Base-by-base conservation (phyloP, 1,140 invertebrate genomes). In the Pogonus chalceus region DNA sequence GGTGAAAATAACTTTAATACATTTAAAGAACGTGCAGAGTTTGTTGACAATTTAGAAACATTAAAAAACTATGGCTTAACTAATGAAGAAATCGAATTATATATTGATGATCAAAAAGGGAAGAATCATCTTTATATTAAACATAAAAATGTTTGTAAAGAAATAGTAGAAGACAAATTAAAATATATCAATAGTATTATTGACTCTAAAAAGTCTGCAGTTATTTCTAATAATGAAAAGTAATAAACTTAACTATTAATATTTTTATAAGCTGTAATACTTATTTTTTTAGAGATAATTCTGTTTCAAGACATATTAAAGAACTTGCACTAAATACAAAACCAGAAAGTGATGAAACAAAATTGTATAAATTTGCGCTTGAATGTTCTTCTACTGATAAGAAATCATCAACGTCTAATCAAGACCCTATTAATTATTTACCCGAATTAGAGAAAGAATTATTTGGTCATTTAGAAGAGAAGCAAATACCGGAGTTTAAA, bases 351-450 rank as follows among this genome's bases (percentile, higher is more conserved):
- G 20, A 56, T 23, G 60, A 66, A 53, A 64, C 61, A 14, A 65
- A 61, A 56, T 55, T 65, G 22, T 53, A 60, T 14, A 64, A 63
- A 46, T 68, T 66, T 58, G 63, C 57, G 16, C 35, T 57, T 9
- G 7, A 7, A 9, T 43, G 37, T 43, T 12, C 37, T 7, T 18
- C 37, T 4, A 14, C 14, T 31, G 52, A 61, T 52, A 61, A 60
- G 58, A 31, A 55, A 20, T 49, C 39, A 39, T 52, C 21, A n/a
- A 35, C 51, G 23, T 14, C 23, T 3, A 37, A 60, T 20, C 57
- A 52, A 14, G 58, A 65, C 50, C 68, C 70, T 9, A 65, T 70
- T 51, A 60, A 69, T 55, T 22, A 64, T 43, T 54, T 72, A 16
- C 60, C 64, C 53, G 48, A 60, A 12, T 52, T 72, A 39, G 64